Percentiles rank a stretch among this genome's conserved stretches.
Conservation (phyloP, 2,797 vertebrate genomes). For the Ibycter americanus region DNA sequence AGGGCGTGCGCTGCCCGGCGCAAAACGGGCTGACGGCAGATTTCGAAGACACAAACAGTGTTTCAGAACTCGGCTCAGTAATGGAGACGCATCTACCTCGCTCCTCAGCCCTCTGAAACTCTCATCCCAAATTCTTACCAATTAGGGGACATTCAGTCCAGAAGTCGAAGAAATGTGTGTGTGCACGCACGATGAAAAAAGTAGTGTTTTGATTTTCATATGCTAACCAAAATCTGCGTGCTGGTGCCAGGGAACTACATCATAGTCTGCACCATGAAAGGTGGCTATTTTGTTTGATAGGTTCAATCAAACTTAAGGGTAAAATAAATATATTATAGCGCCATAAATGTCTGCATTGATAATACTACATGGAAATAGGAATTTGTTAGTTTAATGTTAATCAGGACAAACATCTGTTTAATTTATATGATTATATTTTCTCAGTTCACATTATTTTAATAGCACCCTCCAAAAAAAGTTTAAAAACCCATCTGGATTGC, state of each 20-base stretch:
- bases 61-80: background rate
- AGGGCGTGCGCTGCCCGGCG: background rate
- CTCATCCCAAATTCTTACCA: background rate
- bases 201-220: constrained; percentile 10
- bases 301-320: background rate
- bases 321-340: constrained; percentile 31
- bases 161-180: background rate
- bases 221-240: background rate
- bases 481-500: background rate
- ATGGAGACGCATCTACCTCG: background rate
- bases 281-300: constrained; percentile 19
- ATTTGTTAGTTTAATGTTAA: constrained; percentile 36
- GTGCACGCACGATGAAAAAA: background rate
- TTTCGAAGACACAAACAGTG: background rate
- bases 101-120: background rate
- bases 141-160: background rate
- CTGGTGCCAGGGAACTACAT: constrained; percentile 20
- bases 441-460: constrained; percentile 19
- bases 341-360: constrained; percentile 30
- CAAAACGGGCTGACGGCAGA: background rate
- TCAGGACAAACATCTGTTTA: constrained; percentile 19
- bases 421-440: constrained; percentile 10
- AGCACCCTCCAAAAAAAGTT: background rate
- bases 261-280: constrained; percentile 31
- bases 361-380: background rate